These are phyloP conservation scores for Smithornis capensis DNA, from an alignment of 2,113 vertebrate genomes.

Conservation along the genomic window DNA sequence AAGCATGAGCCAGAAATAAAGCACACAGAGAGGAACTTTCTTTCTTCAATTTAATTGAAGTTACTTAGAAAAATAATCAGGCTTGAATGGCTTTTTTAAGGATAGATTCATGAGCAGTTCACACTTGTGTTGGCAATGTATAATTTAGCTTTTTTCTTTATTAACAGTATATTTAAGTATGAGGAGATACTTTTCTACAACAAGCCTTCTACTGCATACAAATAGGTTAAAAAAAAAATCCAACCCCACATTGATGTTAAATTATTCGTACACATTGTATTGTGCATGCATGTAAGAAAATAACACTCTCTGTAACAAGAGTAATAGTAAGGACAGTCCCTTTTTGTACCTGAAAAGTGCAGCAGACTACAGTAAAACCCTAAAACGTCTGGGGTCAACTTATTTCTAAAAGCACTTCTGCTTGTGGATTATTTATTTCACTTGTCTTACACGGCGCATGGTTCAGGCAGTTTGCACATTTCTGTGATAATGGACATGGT, in stretches of 20 bases:
- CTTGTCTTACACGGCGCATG: background rate
- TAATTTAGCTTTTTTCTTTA: slow-evolving; percentile 71
- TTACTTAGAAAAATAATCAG: slow-evolving; percentile 86
- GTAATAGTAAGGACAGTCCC: slow-evolving; percentile 66
- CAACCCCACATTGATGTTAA: slow-evolving; percentile 66
- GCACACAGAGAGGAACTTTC: slow-evolving; percentile 60
- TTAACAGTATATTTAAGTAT: slow-evolving; percentile 68
- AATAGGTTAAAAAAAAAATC: slow-evolving; percentile 69
- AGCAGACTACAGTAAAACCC: slow-evolving; percentile 45
- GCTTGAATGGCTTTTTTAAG: slow-evolving; percentile 80
- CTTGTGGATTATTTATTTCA: background rate
- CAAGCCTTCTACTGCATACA: slow-evolving; percentile 75
- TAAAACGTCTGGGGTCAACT: slow-evolving; percentile 11
- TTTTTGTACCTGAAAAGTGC: slow-evolving; percentile 71
- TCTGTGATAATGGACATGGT: background rate
- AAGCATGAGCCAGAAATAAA: slow-evolving; percentile 49
- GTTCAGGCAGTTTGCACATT: background rate
- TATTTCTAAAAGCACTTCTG: slow-evolving; percentile 46
- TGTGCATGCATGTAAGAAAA: slow-evolving; percentile 75
- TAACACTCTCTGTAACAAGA: slow-evolving; percentile 74
- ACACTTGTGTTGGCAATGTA: slow-evolving; percentile 70
- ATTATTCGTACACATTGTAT: slow-evolving; percentile 63
- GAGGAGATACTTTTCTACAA: slow-evolving; percentile 69
- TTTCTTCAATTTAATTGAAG: slow-evolving; percentile 82
- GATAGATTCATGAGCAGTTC: slow-evolving; percentile 75